Percentiles rank a stretch among this genome's conserved stretches.
phyloP scores from a whole-genome alignment of 1,140 invertebrate species.

The Caenorhabditis tropicalis region DNA sequence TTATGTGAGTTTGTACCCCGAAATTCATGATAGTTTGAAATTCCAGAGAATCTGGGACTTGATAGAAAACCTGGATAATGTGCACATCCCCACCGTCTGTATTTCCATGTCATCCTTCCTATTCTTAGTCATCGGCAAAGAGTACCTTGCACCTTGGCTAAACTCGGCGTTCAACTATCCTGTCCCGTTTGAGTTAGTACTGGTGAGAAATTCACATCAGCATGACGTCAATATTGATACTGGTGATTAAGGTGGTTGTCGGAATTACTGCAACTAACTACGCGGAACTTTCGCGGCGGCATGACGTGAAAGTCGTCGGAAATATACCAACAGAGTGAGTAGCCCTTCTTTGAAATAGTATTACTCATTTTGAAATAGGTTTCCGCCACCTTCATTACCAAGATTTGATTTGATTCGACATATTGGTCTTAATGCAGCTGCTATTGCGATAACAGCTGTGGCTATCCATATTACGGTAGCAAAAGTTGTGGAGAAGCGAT shows the following conservation, averaged over 20 bases:
- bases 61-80: slow-evolving; percentile 49
- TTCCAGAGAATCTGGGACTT: slow-evolving; percentile 64
- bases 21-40: neutral
- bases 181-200: slow-evolving; percentile 66
- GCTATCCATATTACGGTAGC: slow-evolving; percentile 70
- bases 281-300: slow-evolving; percentile 65
- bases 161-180: slow-evolving; percentile 65
- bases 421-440: slow-evolving; percentile 62
- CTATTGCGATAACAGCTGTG: slow-evolving; percentile 66
- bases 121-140: slow-evolving; percentile 65
- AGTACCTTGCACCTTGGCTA: slow-evolving; percentile 65
- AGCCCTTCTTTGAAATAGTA: neutral
- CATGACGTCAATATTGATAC: slow-evolving; percentile 27
- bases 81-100: slow-evolving; percentile 61
- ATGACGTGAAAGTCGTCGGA: slow-evolving; percentile 66
- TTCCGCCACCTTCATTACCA: slow-evolving; percentile 65
- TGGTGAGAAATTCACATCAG: slow-evolving; percentile 57
- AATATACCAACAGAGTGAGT: slow-evolving; percentile 68
- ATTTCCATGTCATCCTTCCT: slow-evolving; percentile 65
- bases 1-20: slow-evolving; percentile 47
- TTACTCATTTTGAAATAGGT: too few relatives aligned
- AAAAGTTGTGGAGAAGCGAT: slow-evolving; percentile 69
- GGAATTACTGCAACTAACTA: slow-evolving; percentile 72
- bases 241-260: slow-evolving; percentile 62
- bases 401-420: slow-evolving; percentile 67